These are phyloP conservation scores for Hypothenemus hampei DNA, from an alignment of 1,140 invertebrate genomes.

Conservation along the genomic window DNA sequence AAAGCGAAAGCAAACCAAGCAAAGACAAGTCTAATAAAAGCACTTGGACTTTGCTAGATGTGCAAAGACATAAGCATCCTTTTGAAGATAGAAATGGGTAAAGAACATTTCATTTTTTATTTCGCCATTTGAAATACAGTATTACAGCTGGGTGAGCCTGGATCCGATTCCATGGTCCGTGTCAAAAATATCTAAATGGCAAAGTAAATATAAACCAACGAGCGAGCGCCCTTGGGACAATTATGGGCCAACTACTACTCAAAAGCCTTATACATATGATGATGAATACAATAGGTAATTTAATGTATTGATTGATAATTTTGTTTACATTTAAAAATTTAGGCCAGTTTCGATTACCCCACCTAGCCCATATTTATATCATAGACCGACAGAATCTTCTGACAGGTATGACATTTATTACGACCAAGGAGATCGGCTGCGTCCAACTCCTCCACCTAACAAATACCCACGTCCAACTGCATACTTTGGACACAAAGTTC, in stretches of 20 bases:
- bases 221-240: conserved; percentile 30
- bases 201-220: conserved; percentile 42
- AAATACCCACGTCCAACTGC: conserved; percentile 27
- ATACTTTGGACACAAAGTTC: conserved; percentile 33
- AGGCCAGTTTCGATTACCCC: conserved; percentile 23
- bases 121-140: background rate
- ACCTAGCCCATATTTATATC: conserved; percentile 17
- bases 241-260: conserved; percentile 3
- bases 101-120: background rate
- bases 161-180: conserved; percentile 74
- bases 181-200: conserved; percentile 76
- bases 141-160: conserved; percentile 63
- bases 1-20: too few relatives aligned
- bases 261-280: conserved; percentile 9
- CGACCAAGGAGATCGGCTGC: conserved; percentile 8
- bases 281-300: conserved; percentile 2
- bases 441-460: conserved; percentile 12
- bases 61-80: conserved; percentile 53
- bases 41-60: conserved; percentile 48
- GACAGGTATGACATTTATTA: conserved; percentile 26
- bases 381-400: conserved; percentile 15
- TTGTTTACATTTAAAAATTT: background rate
- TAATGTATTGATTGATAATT: too few relatives aligned
- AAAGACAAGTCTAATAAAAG: conserved; percentile 32
- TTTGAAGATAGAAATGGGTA: conserved; percentile 60